These are phyloP conservation scores for Iselma pallidipennis DNA, from an alignment of 2,888 invertebrate genomes.

Conservation along the genomic window DNA sequence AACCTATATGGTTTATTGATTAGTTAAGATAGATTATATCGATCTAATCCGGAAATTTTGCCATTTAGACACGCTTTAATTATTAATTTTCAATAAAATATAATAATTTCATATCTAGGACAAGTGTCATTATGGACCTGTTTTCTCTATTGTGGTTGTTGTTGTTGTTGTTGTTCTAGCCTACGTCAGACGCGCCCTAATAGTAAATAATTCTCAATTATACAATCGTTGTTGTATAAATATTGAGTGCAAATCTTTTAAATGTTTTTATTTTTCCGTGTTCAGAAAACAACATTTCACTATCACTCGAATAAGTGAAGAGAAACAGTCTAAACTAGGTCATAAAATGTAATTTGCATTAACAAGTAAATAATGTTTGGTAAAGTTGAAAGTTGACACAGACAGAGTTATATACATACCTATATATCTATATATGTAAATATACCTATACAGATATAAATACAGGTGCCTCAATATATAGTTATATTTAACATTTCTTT, in stretches of 20 bases:
- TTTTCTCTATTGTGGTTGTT: neutral
- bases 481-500: slow-evolving; percentile 4
- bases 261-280: neutral
- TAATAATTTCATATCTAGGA: neutral
- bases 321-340: slow-evolving; percentile 29
- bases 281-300: neutral
- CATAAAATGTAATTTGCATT: slow-evolving; percentile 38
- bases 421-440: neutral
- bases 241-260: slow-evolving; percentile 12
- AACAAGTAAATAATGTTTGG: slow-evolving; percentile 36
- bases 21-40: too few species aligned
- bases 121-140: neutral
- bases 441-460: neutral
- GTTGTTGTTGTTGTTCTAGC: neutral
- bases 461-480: neutral
- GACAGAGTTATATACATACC: too few species aligned
- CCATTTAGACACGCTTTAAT: too few species aligned
- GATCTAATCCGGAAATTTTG: too few species aligned
- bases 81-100: too few species aligned
- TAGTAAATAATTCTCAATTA: neutral
- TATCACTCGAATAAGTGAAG: neutral
- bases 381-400: slow-evolving; percentile 22
- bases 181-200: neutral
- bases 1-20: too few species aligned
- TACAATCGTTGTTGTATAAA: neutral